Conservation (phyloP, 2,113 vertebrate genomes). For the Campylomormyrus tamandua region DNA sequence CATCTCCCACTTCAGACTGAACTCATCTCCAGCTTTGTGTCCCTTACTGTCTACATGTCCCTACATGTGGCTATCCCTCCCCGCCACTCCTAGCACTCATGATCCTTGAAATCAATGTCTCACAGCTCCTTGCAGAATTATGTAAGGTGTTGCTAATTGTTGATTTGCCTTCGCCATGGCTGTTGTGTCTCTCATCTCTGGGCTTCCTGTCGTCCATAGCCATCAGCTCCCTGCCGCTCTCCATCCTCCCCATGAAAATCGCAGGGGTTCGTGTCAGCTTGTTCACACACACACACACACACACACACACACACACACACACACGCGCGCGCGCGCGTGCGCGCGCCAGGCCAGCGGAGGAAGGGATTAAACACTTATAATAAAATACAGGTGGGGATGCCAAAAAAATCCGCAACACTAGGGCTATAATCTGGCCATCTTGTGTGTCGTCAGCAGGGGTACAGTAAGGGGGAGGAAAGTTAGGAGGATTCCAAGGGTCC, state of each 20-base stretch:
- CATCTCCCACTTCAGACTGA: slow-evolving; percentile 17
- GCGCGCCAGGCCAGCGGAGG: slow-evolving; percentile 33
- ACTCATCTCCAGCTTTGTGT: slow-evolving; percentile 28
- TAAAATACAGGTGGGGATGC: slow-evolving; percentile 25
- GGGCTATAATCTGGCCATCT: slow-evolving; percentile 55
- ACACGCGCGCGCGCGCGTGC: too few species aligned
- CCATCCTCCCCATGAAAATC: slow-evolving; percentile 57
- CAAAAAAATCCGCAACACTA: not conserved
- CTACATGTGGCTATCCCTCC: slow-evolving; percentile 23
- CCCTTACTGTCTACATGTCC: slow-evolving; percentile 34
- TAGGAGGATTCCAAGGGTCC: too few species aligned
- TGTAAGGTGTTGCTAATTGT: slow-evolving; percentile 60
- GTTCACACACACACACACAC: slow-evolving; percentile 44
- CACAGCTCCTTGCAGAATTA: slow-evolving; percentile 46
- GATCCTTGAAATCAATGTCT: slow-evolving; percentile 50
- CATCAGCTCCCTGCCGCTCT: slow-evolving; percentile 35
- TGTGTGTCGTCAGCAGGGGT: slow-evolving; percentile 3
- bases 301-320: not conserved
- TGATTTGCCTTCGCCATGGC: slow-evolving; percentile 52
- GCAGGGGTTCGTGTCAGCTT: slow-evolving; percentile 56
- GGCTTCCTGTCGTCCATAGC: slow-evolving; percentile 10
- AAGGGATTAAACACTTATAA: slow-evolving; percentile 26
- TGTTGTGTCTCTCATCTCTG: slow-evolving; percentile 42
- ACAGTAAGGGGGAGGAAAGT: too few species aligned
- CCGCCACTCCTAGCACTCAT: slow-evolving; percentile 40